phyloP scores from a whole-genome alignment of 2,113 vertebrate genomes.

The Poeciliopsis retropinna region DNA sequence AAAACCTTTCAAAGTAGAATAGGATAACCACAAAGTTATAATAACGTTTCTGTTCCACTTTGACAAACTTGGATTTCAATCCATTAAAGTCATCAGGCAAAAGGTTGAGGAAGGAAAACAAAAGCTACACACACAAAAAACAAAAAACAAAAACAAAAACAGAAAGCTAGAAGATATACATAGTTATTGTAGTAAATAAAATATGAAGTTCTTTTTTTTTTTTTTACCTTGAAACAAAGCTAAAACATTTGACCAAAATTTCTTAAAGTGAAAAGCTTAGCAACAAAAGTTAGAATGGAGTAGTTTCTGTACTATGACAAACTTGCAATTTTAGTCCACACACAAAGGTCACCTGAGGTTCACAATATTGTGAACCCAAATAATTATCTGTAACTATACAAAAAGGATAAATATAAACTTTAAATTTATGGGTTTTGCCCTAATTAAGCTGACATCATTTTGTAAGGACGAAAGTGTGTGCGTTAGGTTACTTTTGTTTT shows the following conservation, averaged over 20 bases:
- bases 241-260: not conserved
- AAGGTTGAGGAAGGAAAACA: too few species aligned
- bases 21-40: too few species aligned
- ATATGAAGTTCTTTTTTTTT: not conserved
- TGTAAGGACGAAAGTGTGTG: constrained; percentile 28
- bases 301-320: not conserved
- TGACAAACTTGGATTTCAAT: too few species aligned
- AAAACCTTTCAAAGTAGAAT: too few species aligned
- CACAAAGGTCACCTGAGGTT: too few species aligned
- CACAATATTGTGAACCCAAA: too few species aligned
- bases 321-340: not conserved
- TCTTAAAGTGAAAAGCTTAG: not conserved
- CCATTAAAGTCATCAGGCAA: too few species aligned
- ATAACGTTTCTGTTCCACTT: too few species aligned
- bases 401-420: not conserved
- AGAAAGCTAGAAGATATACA: not conserved
- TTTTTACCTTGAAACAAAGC: not conserved
- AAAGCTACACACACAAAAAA: too few species aligned
- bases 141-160: too few species aligned
- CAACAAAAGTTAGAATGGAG: not conserved
- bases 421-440: not conserved
- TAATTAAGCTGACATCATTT: not conserved
- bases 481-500: not conserved
- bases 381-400: too few species aligned
- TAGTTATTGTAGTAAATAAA: constrained; percentile 2